A percentile compares a stretch with the other conserved stretches of the same genome.
phyloP scores from a whole-genome alignment of 2,113 vertebrate species.

The Malurus elegans region DNA sequence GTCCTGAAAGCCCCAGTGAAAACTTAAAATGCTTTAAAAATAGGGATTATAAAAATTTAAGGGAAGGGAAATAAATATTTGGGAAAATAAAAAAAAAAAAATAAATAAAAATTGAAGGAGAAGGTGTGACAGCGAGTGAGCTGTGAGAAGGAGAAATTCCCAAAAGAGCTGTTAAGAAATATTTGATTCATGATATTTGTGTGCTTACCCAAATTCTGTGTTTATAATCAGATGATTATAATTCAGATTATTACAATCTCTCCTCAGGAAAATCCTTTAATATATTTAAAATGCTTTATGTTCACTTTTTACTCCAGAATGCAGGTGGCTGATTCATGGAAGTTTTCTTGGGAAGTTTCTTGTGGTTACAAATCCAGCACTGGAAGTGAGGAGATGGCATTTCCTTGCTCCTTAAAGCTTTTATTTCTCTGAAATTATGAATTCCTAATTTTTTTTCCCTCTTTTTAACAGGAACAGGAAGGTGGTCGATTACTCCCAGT shows the following conservation, averaged over 20 bases:
- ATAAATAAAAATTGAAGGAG: background rate
- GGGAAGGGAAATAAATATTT: too few relatives aligned
- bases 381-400: background rate
- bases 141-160: background rate
- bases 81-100: background rate
- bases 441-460: background rate
- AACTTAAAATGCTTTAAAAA: background rate
- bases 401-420: background rate
- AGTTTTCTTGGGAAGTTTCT: background rate
- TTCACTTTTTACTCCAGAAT: background rate
- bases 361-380: background rate
- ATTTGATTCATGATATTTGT: background rate
- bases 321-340: background rate
- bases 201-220: background rate
- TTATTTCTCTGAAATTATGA: background rate
- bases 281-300: fast-evolving
- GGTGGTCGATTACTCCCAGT: slow-evolving; percentile 98
- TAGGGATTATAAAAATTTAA: fast-evolving
- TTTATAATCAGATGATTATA: background rate
- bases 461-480: slow-evolving; percentile 90
- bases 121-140: background rate
- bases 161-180: background rate
- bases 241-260: background rate
- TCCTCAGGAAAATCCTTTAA: background rate
- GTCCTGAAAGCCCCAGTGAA: background rate